Base-by-base conservation (phyloP, 2,113 vertebrate genomes). In the Pseudorasbora parva region DNA sequence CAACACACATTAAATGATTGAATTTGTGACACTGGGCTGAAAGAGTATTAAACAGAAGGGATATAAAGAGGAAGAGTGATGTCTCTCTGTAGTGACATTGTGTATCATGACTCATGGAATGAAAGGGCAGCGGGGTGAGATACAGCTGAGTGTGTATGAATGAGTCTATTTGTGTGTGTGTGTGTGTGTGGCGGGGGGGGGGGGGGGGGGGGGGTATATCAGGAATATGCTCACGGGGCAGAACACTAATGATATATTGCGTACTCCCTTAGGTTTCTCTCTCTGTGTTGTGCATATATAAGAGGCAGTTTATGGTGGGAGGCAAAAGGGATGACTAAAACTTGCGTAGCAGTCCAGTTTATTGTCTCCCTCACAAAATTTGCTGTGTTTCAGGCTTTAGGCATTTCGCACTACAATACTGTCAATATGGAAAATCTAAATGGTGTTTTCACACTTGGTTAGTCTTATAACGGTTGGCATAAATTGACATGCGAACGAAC, bases 41-140 rank as follows among this genome's bases (percentile, higher is more conserved):
- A 10, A 60, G 19, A 62, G 37, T 78, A 62, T 59, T 62, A 25
- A 62, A 78, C 33, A 62, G 56, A 62, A 33, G 8, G n/a, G n/a
- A 30, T 11, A 62, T 37, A 14, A 77, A 43, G 19, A 43, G n/a
- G 14, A 25, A 45, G 14, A 45, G 21, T 62, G 30, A 78, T 47
- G 54, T 23, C 54, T 59, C 37, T 78, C 37, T 11, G 57, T 77
- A 54, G 74, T 78, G 56, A 27, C 54, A 78, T 47, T 78, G 76
- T 17, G 56, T 27, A 78, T 62, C 33, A 23, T 78, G 76, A 78
- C 76, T 78, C 76, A 62, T 78, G 8, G 4, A 78, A 78, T 45
- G 41, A 78, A 45, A 78, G 9, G 76, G 37, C 57, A 62, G 76
- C 4, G 11, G 37, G 43, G 25, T 78, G 37, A 62, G 57, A 60